phyloP scores from a whole-genome alignment of 2,113 vertebrate genomes.

The Panthera tigris region DNA sequence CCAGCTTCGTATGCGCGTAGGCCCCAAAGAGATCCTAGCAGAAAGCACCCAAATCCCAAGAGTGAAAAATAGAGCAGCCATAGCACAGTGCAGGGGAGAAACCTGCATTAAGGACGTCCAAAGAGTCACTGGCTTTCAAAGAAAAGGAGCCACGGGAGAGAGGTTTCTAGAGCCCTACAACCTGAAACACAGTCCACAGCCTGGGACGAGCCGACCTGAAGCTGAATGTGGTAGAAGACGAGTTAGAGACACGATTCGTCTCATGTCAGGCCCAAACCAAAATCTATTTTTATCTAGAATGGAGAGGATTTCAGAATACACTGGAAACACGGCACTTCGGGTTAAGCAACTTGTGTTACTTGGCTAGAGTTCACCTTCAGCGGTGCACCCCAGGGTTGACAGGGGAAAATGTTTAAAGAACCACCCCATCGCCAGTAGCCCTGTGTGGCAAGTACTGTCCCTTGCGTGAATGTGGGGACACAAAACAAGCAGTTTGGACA shows the following conservation, averaged over 20 bases:
- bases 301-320: not conserved
- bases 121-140: not conserved
- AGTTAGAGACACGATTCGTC: not conserved
- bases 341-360: not conserved
- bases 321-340: not conserved
- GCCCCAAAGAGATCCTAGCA: not conserved
- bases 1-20: not conserved
- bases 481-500: not conserved
- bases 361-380: not conserved
- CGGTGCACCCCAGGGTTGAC: not conserved
- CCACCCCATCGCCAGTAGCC: too few species aligned
- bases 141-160: not conserved
- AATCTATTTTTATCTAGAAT: not conserved
- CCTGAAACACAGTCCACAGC: not conserved
- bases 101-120: not conserved
- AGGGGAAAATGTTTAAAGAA: not conserved
- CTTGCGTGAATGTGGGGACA: not conserved
- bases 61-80: not conserved
- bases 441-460: not conserved
- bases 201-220: not conserved
- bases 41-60: not conserved
- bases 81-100: not conserved
- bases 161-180: not conserved
- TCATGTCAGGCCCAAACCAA: not conserved
- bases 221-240: not conserved